Conservation (phyloP, 2,888 invertebrate species). For the Ophioninae sp. region DNA sequence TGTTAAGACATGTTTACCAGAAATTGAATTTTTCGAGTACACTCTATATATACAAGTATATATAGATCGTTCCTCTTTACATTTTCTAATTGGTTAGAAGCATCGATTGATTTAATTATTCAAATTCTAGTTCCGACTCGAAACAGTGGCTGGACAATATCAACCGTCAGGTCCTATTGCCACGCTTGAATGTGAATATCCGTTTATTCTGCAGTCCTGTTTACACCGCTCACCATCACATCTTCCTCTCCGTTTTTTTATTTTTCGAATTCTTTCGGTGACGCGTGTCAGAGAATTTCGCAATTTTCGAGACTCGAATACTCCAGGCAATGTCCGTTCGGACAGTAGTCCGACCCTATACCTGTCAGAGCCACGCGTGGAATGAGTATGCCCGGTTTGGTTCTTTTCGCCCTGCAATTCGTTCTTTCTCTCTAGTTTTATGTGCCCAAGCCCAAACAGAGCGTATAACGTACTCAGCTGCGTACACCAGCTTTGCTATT, state of each 20-base stretch:
- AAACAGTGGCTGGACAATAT: not conserved
- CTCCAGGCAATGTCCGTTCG: constrained; percentile 43
- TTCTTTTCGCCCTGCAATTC: not conserved
- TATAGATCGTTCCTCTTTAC: no score
- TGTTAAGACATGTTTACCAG: no score
- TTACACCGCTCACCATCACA: not conserved
- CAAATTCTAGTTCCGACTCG: not conserved
- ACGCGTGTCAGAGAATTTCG: constrained; percentile 53
- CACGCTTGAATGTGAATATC: not conserved
- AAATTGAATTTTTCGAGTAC: no score
- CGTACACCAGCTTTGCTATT: constrained; percentile 54
- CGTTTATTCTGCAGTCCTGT: not conserved
- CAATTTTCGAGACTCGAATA: constrained; percentile 57
- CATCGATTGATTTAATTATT: not conserved
- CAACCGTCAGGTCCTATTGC: not conserved
- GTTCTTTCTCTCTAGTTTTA: constrained; percentile 38
- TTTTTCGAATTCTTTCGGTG: constrained; percentile 40
- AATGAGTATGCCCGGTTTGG: constrained; percentile 17
- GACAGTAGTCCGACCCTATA: constrained; percentile 49
- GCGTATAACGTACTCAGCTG: constrained; percentile 19
- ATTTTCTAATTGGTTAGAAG: no score
- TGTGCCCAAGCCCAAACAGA: constrained; percentile 27
- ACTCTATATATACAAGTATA: no score
- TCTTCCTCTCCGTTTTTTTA: constrained; percentile 4
- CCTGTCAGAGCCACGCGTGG: constrained; percentile 53